phyloP scores from a whole-genome alignment of 2,797 vertebrate genomes.

The Novumbra hubbsi region DNA sequence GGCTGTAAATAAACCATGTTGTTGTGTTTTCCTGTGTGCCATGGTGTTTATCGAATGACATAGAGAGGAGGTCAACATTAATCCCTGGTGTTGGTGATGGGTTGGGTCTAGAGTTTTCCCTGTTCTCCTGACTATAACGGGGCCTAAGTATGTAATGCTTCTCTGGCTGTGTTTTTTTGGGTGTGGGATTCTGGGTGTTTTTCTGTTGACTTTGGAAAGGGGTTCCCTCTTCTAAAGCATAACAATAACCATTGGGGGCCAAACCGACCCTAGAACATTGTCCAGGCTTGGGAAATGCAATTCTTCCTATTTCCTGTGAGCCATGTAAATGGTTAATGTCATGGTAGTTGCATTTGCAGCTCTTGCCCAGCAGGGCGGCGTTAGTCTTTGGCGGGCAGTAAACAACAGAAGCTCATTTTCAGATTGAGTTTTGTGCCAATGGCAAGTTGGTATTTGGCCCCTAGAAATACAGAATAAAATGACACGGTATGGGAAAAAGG shows the following conservation, averaged over 20 bases:
- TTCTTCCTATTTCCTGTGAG: neutral
- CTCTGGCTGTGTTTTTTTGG: neutral
- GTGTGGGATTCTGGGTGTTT: conserved; percentile 19
- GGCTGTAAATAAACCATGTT: neutral
- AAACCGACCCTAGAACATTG: neutral
- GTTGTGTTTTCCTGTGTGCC: neutral
- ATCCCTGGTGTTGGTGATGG: neutral
- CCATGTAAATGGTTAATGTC: conserved; percentile 14
- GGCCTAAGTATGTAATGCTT: neutral
- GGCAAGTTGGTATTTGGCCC: neutral
- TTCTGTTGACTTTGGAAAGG: conserved; percentile 1
- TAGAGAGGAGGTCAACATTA: neutral
- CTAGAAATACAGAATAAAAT: neutral
- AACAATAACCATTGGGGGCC: neutral
- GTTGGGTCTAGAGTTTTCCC: neutral
- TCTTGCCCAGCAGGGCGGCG: neutral
- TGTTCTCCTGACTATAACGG: neutral
- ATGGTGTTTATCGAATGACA: neutral
- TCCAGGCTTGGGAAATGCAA: neutral
- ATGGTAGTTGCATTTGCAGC: conserved; percentile 11
- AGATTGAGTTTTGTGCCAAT: neutral
- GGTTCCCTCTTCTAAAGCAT: neutral
- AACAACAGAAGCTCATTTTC: conserved; percentile 32
- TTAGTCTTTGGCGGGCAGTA: conserved; percentile 17
- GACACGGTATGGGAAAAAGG: neutral